Evolutionary conservation across 2,888 invertebrate genomes (phyloP).

Genomic region (Autographa pulchrina): DNA sequence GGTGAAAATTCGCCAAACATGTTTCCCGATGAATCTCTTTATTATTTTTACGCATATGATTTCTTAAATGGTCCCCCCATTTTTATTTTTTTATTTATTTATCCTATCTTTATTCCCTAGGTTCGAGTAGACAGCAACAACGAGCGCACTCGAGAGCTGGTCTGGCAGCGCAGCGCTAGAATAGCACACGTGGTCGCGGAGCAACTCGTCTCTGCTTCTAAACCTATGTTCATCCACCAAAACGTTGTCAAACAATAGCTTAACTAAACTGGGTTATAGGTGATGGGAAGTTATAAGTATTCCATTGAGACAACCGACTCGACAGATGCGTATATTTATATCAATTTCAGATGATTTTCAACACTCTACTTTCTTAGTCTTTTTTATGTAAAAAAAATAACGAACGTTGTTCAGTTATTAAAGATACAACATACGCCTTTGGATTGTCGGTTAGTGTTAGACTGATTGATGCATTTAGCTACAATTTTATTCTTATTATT

Average conservation of each 20-base stretch:
- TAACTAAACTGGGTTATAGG: constrained; percentile 35
- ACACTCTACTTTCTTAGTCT: not conserved
- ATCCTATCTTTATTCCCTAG: constrained; percentile 79
- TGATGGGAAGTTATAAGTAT: constrained; percentile 49
- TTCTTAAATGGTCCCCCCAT: no score
- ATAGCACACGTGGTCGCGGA: constrained; percentile 95
- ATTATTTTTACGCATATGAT: no score
- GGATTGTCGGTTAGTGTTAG: constrained; percentile 57
- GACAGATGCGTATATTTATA: constrained; percentile 46
- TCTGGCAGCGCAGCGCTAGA: constrained; percentile 95
- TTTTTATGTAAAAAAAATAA: not conserved
- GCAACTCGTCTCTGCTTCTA: constrained; percentile 90
- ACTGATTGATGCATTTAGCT: constrained; percentile 52
- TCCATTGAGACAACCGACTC: constrained; percentile 57
- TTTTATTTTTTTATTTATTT: not conserved
- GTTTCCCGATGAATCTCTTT: no score
- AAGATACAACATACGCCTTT: constrained; percentile 44
- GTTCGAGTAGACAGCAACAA: constrained; percentile 96
- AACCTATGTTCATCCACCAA: constrained; percentile 82
- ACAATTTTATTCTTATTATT: constrained; percentile 34
- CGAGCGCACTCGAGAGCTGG: constrained; percentile 94
- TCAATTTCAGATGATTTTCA: not conserved
- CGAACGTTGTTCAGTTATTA: not conserved
- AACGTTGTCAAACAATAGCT: constrained; percentile 69
- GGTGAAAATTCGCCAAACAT: no score